Percentiles rank a stretch among this genome's conserved stretches.
These are phyloP conservation scores for Erethizon dorsatum DNA, from an alignment of 2,797 vertebrate genomes.

Conservation along the genomic window DNA sequence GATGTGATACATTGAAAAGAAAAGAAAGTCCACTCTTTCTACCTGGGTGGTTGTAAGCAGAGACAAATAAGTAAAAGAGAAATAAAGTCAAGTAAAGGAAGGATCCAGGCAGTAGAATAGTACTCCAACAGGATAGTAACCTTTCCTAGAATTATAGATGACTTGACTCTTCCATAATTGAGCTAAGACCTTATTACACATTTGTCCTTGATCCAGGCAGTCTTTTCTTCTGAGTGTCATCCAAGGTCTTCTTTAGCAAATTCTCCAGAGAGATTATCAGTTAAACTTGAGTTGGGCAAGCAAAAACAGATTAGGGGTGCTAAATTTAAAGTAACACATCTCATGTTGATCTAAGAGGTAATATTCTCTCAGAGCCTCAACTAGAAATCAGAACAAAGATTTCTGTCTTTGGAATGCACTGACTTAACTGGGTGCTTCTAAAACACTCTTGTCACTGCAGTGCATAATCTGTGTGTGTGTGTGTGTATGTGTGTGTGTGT, in stretches of 20 bases:
- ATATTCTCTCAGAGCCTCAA: background rate
- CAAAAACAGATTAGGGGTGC: background rate
- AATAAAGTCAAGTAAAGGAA: background rate
- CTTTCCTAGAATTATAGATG: background rate
- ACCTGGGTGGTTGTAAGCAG: background rate
- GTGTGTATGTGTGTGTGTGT: background rate
- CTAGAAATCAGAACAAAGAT: constrained; percentile 23
- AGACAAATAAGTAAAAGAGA: background rate
- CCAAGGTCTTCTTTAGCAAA: background rate
- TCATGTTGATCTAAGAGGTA: background rate
- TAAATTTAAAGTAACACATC: background rate
- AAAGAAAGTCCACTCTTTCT: constrained; percentile 35
- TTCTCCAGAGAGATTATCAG: background rate
- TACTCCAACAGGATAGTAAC: background rate
- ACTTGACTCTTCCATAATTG: too few species aligned
- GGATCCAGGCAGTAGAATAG: background rate
- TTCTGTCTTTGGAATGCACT: background rate
- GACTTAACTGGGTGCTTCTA: background rate
- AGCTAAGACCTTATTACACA: background rate
- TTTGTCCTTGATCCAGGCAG: background rate
- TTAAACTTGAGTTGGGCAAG: background rate
- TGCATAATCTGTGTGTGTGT: background rate
- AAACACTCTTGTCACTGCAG: background rate
- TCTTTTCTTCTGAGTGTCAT: background rate
- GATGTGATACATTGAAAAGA: background rate